Percentiles rank a stretch among this genome's conserved stretches.
phyloP scores from a whole-genome alignment of 1,140 invertebrate genomes.

The Hyles vespertilio region DNA sequence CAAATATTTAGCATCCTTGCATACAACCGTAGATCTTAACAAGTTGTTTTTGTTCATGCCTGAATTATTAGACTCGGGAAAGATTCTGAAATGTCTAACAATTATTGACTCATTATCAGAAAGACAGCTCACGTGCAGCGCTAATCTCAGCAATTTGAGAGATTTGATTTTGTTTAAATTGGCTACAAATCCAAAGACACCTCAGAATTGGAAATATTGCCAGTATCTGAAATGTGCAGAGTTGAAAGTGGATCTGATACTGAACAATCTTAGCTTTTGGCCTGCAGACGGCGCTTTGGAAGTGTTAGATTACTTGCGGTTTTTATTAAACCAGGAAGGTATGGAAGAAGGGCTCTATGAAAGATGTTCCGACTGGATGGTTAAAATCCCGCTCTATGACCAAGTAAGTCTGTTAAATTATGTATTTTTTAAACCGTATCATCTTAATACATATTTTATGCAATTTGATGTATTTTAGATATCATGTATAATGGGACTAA shows the following conservation, averaged over 20 bases:
- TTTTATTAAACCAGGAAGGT: slow-evolving; percentile 44
- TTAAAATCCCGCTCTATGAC: slow-evolving; percentile 67
- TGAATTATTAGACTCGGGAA: slow-evolving; percentile 51
- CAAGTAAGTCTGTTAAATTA: slow-evolving; percentile 40
- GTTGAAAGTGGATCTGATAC: slow-evolving; percentile 54
- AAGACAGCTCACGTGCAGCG: slow-evolving; percentile 52
- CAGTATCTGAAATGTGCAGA: slow-evolving; percentile 62
- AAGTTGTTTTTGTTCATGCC: slow-evolving; percentile 57
- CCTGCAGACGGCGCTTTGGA: slow-evolving; percentile 63
- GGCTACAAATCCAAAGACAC: slow-evolving; percentile 51
- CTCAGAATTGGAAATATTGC: slow-evolving; percentile 68
- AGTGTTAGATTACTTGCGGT: slow-evolving; percentile 61
- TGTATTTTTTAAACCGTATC: too few species aligned
- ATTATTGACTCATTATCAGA: slow-evolving; percentile 66
- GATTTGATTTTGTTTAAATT: slow-evolving; percentile 69
- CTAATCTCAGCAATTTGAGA: slow-evolving; percentile 56
- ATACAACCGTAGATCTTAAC: slow-evolving; percentile 63
- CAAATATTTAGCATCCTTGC: slow-evolving; percentile 66
- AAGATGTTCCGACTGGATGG: slow-evolving; percentile 64
- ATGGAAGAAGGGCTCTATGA: slow-evolving; percentile 55
- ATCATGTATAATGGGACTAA: slow-evolving; percentile 51
- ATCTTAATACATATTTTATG: background rate
- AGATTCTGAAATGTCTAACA: slow-evolving; percentile 61
- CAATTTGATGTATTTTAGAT: slow-evolving; percentile 36
- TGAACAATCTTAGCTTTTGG: slow-evolving; percentile 66